A percentile compares a stretch with the other conserved stretches of the same genome.
Conservation (phyloP, 2,888 invertebrate species). For the Odontothrips loti region DNA sequence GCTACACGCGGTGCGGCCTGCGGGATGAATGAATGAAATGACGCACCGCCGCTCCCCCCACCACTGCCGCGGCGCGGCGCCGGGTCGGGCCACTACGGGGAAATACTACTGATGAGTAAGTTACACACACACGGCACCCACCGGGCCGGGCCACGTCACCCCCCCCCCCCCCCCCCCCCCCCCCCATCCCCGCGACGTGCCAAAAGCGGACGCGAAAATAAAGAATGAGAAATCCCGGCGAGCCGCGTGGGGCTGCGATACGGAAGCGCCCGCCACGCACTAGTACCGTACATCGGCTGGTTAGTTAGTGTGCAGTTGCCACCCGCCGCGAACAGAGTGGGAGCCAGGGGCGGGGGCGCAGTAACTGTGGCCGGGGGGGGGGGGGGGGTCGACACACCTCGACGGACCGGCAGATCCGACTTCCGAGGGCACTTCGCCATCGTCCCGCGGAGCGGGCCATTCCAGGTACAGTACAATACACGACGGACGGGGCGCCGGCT, state of each 20-base stretch:
- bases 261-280: too few relatives aligned
- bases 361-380: too few relatives aligned
- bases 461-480: too few relatives aligned
- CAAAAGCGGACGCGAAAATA: neutral
- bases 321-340: too few relatives aligned
- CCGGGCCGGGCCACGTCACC: constrained; percentile 42
- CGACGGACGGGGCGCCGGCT: too few relatives aligned
- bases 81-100: constrained; percentile 30
- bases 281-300: too few relatives aligned
- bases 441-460: too few relatives aligned
- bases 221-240: too few relatives aligned
- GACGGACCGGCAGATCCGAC: neutral
- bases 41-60: constrained; percentile 40
- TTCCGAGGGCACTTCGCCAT: neutral
- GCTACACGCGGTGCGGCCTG: constrained; percentile 29
- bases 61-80: constrained; percentile 36
- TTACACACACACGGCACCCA: constrained; percentile 41
- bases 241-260: too few relatives aligned
- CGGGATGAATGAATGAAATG: constrained; percentile 28
- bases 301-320: too few relatives aligned
- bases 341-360: neutral
- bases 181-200: neutral
- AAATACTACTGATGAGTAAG: constrained; percentile 28
- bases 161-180: neutral
- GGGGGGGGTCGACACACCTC: neutral